These are phyloP conservation scores for Synergus laeviventris DNA, from an alignment of 2,888 invertebrate species.

Conservation along the genomic window DNA sequence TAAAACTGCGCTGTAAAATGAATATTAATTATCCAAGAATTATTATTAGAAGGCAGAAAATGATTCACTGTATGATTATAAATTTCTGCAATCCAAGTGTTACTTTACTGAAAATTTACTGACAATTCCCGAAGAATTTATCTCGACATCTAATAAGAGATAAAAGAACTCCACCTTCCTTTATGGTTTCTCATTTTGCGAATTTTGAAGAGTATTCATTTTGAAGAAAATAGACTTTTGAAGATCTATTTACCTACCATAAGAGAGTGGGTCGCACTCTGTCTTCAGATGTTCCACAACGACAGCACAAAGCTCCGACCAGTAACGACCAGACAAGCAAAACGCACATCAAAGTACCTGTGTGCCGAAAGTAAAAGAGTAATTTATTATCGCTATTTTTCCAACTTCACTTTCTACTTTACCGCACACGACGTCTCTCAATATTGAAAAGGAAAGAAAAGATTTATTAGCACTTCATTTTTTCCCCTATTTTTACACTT, in stretches of 20 bases:
- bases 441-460: conserved; percentile 27
- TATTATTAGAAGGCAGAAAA: background rate
- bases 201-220: background rate
- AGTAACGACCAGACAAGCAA: conserved; percentile 67
- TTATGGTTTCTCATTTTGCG: too few relatives aligned
- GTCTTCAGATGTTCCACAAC: conserved; percentile 65
- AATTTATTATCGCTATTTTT: conserved; percentile 33
- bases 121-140: too few relatives aligned
- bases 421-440: conserved; percentile 7
- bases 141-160: too few relatives aligned
- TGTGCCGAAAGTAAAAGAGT: conserved; percentile 23
- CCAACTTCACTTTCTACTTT: conserved; percentile 31
- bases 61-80: too few relatives aligned
- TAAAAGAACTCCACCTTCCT: too few relatives aligned
- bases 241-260: conserved; percentile 60
- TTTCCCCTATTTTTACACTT: conserved; percentile 3
- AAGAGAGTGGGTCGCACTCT: conserved; percentile 68
- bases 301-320: conserved; percentile 68
- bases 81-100: too few relatives aligned
- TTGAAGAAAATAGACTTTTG: background rate
- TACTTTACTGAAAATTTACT: too few relatives aligned
- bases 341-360: conserved; percentile 65
- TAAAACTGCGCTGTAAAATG: conserved; percentile 69
- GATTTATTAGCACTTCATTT: conserved; percentile 11
- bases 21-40: background rate